phyloP scores from a whole-genome alignment of 2,888 invertebrate species.

The Boloria euphrosyne region DNA sequence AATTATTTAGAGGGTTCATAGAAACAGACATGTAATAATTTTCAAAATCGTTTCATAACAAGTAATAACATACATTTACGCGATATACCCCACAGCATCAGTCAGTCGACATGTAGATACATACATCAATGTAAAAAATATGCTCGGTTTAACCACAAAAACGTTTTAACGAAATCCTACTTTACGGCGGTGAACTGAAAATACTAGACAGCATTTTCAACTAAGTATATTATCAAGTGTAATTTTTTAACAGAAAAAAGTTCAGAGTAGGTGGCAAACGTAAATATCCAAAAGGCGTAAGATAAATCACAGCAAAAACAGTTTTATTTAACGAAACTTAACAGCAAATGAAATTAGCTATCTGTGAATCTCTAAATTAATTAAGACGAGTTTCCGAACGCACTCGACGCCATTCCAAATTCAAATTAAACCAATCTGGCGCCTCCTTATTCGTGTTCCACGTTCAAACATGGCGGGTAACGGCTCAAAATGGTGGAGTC shows the following conservation, averaged over 20 bases:
- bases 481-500: constrained; percentile 77
- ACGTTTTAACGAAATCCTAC: too few relatives aligned
- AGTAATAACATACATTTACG: too few relatives aligned
- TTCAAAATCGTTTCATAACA: too few relatives aligned
- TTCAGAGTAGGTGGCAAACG: constrained; percentile 60
- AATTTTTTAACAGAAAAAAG: constrained; percentile 14
- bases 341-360: constrained; percentile 80
- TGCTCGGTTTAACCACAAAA: too few relatives aligned
- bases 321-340: constrained; percentile 71
- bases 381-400: constrained; percentile 64
- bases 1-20: too few relatives aligned
- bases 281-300: constrained; percentile 57
- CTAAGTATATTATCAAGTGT: background rate
- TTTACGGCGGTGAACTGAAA: too few relatives aligned
- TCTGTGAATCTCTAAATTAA: constrained; percentile 80
- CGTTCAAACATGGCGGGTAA: constrained; percentile 78
- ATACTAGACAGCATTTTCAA: too few relatives aligned
- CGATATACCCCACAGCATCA: too few relatives aligned
- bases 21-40: too few relatives aligned
- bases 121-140: too few relatives aligned
- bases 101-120: too few relatives aligned
- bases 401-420: constrained; percentile 72
- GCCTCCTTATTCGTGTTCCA: constrained; percentile 81
- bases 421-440: constrained; percentile 82
- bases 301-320: constrained; percentile 73